These are phyloP conservation scores for Condylura cristata DNA, from an alignment of 2,113 vertebrate genomes.

Conservation along the genomic window DNA sequence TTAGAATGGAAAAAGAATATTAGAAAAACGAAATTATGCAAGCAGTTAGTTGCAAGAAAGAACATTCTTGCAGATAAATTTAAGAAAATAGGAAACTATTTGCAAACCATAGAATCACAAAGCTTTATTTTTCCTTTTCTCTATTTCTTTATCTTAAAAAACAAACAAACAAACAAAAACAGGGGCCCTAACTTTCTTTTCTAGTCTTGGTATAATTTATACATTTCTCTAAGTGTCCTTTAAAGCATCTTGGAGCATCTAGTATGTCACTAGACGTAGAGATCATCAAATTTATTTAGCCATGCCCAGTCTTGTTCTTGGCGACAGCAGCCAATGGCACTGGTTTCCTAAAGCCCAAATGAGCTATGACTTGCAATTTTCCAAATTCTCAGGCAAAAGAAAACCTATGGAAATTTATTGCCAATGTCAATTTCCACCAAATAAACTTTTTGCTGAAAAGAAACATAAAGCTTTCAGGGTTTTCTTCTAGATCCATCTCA, in stretches of 20 bases:
- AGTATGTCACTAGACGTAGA: not conserved
- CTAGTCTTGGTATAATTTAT: not conserved
- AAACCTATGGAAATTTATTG: not conserved
- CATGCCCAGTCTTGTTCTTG: not conserved
- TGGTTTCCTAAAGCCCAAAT: not conserved
- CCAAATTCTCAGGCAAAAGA: not conserved
- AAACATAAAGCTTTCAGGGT: slow-evolving; percentile 6
- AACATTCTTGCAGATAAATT: not conserved
- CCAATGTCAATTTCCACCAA: not conserved
- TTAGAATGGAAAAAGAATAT: not conserved
- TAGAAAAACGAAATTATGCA: not conserved
- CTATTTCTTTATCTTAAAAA: not conserved
- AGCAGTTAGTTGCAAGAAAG: not conserved
- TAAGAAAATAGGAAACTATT: not conserved
- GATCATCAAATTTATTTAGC: not conserved
- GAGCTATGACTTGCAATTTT: not conserved
- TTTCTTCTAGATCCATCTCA: not conserved
- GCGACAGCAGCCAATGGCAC: not conserved
- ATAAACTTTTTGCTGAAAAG: not conserved
- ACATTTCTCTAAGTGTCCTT: not conserved
- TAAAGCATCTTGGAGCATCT: not conserved
- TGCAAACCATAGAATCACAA: not conserved
- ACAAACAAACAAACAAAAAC: no score
- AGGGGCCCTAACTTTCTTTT: not conserved
- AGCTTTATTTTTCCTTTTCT: not conserved